phyloP scores from a whole-genome alignment of 1,140 invertebrate species.

The Anoplolepis gracilipes region DNA sequence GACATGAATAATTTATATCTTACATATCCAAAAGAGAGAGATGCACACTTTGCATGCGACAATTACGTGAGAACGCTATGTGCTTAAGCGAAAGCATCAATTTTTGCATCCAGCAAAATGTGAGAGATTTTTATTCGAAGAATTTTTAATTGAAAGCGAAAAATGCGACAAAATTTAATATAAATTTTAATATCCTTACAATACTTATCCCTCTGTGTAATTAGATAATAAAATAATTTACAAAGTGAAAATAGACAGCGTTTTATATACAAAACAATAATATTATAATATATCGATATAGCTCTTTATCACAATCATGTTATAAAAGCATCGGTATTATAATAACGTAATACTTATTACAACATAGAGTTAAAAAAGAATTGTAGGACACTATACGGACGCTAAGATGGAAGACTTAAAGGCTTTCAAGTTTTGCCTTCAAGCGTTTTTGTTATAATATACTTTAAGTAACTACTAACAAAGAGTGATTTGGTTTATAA shows the following conservation, averaged over 20 bases:
- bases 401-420: slow-evolving; percentile 76
- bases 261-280: slow-evolving; percentile 45
- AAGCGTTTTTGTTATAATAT: slow-evolving; percentile 55
- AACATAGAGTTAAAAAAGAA: slow-evolving; percentile 41
- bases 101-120: neutral
- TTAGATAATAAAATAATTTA: slow-evolving; percentile 16
- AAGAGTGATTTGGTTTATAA: slow-evolving; percentile 73
- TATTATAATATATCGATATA: slow-evolving; percentile 42
- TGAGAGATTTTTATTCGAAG: neutral
- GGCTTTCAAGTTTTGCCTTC: slow-evolving; percentile 58
- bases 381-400: slow-evolving; percentile 26
- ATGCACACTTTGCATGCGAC: neutral
- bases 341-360: slow-evolving; percentile 52
- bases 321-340: slow-evolving; percentile 57
- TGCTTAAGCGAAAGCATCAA: slow-evolving; percentile 14
- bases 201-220: neutral
- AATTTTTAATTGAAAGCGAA: slow-evolving; percentile 2
- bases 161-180: slow-evolving; percentile 8
- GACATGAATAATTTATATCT: neutral
- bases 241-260: slow-evolving; percentile 8
- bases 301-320: slow-evolving; percentile 64
- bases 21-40: neutral
- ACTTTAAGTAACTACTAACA: slow-evolving; percentile 64
- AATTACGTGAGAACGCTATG: neutral
- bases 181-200: slow-evolving; percentile 22